Conservation (phyloP, 2,113 vertebrate species). For the Ceyx melanurus region DNA sequence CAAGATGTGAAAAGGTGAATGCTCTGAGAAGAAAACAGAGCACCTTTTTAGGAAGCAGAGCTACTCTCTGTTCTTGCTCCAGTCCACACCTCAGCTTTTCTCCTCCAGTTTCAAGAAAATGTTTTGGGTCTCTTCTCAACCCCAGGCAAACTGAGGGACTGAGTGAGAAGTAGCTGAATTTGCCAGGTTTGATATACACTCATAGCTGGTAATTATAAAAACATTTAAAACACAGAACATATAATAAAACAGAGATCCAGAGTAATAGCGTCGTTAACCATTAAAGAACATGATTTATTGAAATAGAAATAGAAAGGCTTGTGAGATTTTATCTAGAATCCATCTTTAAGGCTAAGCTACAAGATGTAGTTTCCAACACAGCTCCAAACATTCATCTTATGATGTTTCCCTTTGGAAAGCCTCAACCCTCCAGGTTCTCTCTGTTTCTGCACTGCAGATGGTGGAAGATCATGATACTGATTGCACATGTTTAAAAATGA, state of each 20-base stretch:
- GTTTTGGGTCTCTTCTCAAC: background rate
- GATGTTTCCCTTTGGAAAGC: constrained; percentile 38
- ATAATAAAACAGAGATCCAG: background rate
- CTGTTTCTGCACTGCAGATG: constrained; percentile 15
- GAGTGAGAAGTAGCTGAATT: background rate
- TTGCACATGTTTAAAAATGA: constrained; percentile 21
- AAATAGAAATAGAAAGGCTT: background rate
- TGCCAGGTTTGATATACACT: background rate
- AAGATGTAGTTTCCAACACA: background rate
- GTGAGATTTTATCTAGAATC: background rate
- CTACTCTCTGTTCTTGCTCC: background rate
- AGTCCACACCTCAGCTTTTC: background rate
- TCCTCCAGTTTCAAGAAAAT: background rate
- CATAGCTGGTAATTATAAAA: background rate
- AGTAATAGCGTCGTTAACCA: background rate
- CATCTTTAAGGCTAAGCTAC: background rate
- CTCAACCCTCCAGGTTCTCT: background rate
- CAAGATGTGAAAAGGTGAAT: background rate
- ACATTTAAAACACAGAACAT: background rate
- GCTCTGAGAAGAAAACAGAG: background rate
- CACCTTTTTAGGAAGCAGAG: background rate
- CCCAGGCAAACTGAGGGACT: background rate
- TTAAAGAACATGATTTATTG: background rate
- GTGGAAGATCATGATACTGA: background rate
- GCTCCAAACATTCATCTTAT: background rate